Evolutionary conservation across 2,888 invertebrate genomes (phyloP).

Genomic region (Gastrophysa polygoni): DNA sequence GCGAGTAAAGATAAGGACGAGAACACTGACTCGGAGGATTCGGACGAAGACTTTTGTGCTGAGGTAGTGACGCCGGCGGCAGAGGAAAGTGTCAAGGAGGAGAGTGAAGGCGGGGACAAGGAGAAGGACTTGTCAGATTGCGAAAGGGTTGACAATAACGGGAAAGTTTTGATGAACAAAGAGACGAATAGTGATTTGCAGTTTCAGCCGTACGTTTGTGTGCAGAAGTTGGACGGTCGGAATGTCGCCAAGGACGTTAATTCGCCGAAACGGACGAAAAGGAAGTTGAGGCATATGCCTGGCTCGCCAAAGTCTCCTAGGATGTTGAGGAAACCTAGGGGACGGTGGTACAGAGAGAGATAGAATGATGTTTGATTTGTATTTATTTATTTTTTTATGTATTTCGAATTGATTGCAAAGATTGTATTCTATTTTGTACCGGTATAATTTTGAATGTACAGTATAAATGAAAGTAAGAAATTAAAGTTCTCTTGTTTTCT

Average conservation of each 20-base stretch:
- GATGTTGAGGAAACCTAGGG: conserved; percentile 54
- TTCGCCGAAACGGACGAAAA: conserved; percentile 38
- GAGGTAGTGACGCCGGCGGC: conserved; percentile 38
- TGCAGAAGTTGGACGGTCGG: conserved; percentile 67
- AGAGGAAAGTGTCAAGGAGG: conserved; percentile 35
- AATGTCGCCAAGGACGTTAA: conserved; percentile 28
- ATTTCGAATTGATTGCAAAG: conserved; percentile 27
- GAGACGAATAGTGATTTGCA: conserved; percentile 55
- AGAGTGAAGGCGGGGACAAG: conserved; percentile 11
- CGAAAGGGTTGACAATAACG: conserved; percentile 35
- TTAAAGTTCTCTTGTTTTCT: conserved; percentile 22
- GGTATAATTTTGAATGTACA: conserved; percentile 33
- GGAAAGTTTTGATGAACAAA: conserved; percentile 43
- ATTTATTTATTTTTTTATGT: conserved; percentile 28
- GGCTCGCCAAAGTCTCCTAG: conserved; percentile 56
- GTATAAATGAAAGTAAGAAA: conserved; percentile 18
- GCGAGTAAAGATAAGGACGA: conserved; percentile 45
- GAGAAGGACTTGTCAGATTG: conserved; percentile 15
- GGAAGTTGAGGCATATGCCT: conserved; percentile 42
- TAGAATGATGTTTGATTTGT: conserved; percentile 37
- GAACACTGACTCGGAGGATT: conserved; percentile 19
- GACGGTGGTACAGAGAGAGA: conserved; percentile 58
- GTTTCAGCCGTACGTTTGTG: conserved; percentile 68
- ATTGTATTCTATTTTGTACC: conserved; percentile 48
- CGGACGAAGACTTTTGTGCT: conserved; percentile 40